These are phyloP conservation scores for Philonicus albiceps DNA, from an alignment of 2,888 invertebrate genomes.

Conservation along the genomic window DNA sequence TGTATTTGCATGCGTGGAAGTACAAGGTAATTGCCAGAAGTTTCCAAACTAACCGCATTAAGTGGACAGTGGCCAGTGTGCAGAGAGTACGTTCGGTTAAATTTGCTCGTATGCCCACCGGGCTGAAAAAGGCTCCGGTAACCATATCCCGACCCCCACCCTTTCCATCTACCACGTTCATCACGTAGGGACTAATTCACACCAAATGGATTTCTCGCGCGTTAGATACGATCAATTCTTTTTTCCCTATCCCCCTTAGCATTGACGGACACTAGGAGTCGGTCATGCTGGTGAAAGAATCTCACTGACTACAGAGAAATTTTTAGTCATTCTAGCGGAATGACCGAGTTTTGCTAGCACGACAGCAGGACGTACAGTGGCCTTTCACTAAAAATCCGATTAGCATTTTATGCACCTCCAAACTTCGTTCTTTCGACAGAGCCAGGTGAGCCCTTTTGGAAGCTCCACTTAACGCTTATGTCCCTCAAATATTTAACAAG, in stretches of 20 bases:
- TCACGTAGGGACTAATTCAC: conserved; percentile 13
- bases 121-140: background rate
- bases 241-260: background rate
- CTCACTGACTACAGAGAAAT: background rate
- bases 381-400: background rate
- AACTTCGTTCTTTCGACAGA: background rate
- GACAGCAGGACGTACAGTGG: background rate
- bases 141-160: background rate
- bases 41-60: conserved; percentile 24
- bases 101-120: background rate
- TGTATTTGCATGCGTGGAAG: conserved; percentile 96
- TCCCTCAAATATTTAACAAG: background rate
- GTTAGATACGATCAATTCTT: background rate
- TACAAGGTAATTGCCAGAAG: conserved; percentile 71
- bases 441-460: background rate
- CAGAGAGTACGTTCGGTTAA: background rate
- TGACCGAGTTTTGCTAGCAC: background rate
- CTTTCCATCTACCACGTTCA: background rate
- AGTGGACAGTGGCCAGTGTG: background rate
- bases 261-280: background rate
- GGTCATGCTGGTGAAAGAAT: background rate
- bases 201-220: background rate
- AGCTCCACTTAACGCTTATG: background rate
- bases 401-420: background rate
- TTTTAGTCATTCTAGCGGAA: background rate